Evolutionary conservation across 1,140 invertebrate species (phyloP).

Genomic region (Pteromalus puparum): DNA sequence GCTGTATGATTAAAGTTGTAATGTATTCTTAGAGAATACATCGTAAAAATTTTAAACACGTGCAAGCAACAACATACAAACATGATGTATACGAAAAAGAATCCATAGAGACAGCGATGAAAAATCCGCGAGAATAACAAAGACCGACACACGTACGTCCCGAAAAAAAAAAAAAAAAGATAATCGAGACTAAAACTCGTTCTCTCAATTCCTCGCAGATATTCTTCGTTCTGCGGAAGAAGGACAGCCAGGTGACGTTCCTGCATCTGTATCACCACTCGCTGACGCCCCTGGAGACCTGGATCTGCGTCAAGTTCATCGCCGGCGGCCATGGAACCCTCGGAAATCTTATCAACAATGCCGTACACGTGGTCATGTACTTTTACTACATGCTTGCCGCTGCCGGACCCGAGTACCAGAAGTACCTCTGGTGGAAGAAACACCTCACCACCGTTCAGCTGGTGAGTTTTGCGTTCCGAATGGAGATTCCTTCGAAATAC

Average conservation of each 20-base stretch:
- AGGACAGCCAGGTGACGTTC: constrained; percentile 93
- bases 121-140: not conserved
- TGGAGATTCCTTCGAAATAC: not conserved
- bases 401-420: constrained; percentile 92
- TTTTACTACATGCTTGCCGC: constrained; percentile 94
- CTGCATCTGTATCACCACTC: constrained; percentile 97
- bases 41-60: too few relatives aligned
- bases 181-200: not conserved
- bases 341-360: constrained; percentile 93
- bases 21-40: too few relatives aligned
- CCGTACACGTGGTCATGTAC: constrained; percentile 97
- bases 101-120: too few relatives aligned
- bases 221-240: constrained; percentile 94
- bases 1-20: too few relatives aligned
- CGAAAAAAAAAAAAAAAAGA: not conserved
- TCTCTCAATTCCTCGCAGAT: constrained; percentile 73
- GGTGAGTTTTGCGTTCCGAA: constrained; percentile 77
- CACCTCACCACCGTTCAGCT: constrained; percentile 93
- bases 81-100: too few relatives aligned
- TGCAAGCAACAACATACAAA: too few relatives aligned
- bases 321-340: constrained; percentile 95
- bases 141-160: too few relatives aligned
- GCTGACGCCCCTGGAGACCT: constrained; percentile 94
- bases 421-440: constrained; percentile 97
- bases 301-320: constrained; percentile 96